Evolutionary conservation across 2,113 vertebrate genomes (phyloP), one percentile per base, ranked within the genome.

Genomic region (Brienomyrus brachyistius): DNA sequence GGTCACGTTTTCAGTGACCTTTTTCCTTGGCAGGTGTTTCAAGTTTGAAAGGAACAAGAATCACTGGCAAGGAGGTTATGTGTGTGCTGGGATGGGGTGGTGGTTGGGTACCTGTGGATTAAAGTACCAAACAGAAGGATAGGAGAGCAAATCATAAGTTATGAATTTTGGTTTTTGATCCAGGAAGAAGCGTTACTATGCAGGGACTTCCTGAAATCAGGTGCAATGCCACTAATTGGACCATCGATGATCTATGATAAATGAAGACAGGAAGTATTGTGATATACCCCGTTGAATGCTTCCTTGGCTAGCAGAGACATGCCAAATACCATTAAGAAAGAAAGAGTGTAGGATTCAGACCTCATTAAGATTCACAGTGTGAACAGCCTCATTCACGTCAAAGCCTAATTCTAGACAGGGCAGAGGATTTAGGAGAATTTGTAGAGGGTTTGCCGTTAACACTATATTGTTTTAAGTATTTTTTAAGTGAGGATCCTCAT

Each of bases 1-100:
- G 96, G 93, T 98, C 98, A 70, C 45, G 0, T 27, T 35, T 35
- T 77, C 15, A 17, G 31, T 77, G 66, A 74, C 66, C 4, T 74
- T 74, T 74, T 17, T 40, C 11, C 31, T 31, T 35, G 70, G 31
- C 70, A 31, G 70, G 13, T 77, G 27, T 43, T 43, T 80, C 35
- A 1, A 43, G 35, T 43, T 43, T 80, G 19, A 17, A 80, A 43
- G 74, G 13, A 80, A 80, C 15, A 80, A 43, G 74, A 80, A 80
- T 80, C 43, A 80, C 3, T 80, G 74, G 74, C 74, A 80, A 40
- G 31, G 74, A 77, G 31, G 74, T 43, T 80, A 40, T 80, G 74
- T 43, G 10, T 70, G 62, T 11, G 35, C 74, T 31, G n/a, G 43
- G 15, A 15, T 35, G 10, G 31, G 70, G 70, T 40, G n/a, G 27